A percentile compares a stretch with the other conserved stretches of the same genome.
phyloP scores from a whole-genome alignment of 2,888 invertebrate species.

The Microplitis manilae region DNA sequence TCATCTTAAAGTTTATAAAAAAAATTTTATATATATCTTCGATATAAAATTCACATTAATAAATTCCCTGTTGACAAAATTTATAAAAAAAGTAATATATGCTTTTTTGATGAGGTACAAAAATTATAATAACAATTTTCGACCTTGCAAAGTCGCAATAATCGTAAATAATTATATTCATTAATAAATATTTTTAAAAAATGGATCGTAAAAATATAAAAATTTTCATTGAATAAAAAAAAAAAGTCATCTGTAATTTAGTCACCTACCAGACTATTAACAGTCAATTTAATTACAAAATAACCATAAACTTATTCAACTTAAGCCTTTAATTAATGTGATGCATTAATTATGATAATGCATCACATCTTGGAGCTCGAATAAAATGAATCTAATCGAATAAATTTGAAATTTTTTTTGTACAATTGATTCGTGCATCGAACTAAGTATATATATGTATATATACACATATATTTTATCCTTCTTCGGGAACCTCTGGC shows the following conservation, averaged over 20 bases:
- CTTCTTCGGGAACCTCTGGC: constrained; percentile 6
- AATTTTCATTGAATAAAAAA: not conserved
- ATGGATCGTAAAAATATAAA: not conserved
- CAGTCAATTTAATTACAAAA: not conserved
- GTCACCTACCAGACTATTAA: not conserved
- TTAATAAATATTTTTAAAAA: not conserved
- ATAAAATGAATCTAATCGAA: not conserved
- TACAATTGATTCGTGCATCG: constrained; percentile 6
- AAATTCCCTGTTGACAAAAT: not conserved
- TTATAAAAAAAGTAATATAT: not conserved
- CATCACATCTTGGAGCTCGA: not conserved
- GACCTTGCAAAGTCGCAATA: too few species aligned
- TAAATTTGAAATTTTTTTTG: not conserved
- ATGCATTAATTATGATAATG: constrained; percentile 15
- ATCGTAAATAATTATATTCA: not conserved
- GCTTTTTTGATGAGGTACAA: too few species aligned
- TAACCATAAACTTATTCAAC: not conserved
- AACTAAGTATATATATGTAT: not conserved
- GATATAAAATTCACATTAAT: not conserved
- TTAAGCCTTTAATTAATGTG: not conserved
- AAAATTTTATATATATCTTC: not conserved
- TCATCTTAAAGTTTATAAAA: not conserved
- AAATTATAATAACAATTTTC: too few species aligned
- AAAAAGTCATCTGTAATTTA: not conserved
- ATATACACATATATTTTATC: not conserved